Conservation (phyloP, 2,113 vertebrate genomes). For the Grantiella picta region DNA sequence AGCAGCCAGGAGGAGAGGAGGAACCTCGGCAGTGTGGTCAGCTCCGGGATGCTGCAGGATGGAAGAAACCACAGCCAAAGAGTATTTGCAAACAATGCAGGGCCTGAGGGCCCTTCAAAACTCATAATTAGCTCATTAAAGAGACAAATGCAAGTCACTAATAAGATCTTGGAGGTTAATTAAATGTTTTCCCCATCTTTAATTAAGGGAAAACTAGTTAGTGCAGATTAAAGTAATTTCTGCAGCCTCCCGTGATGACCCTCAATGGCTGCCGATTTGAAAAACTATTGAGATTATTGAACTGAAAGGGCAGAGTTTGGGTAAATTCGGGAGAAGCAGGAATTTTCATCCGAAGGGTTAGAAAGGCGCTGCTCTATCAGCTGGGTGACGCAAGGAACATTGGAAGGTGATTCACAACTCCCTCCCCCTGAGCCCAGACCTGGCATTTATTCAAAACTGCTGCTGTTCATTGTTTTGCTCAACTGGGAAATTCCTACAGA, state of each 20-base stretch:
- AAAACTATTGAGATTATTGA: not conserved
- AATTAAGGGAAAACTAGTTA: slow-evolving; percentile 45
- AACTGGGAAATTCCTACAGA: not conserved
- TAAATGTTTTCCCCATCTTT: slow-evolving; percentile 30
- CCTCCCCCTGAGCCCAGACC: not conserved
- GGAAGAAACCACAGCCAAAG: not conserved
- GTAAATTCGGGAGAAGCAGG: not conserved
- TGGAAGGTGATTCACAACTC: not conserved
- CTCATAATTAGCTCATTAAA: slow-evolving; percentile 51
- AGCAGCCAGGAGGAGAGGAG: not conserved
- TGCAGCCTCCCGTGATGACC: not conserved
- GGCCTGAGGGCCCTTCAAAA: slow-evolving; percentile 19
- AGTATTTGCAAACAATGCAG: not conserved
- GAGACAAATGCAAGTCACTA: slow-evolving; percentile 38
- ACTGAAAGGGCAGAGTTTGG: not conserved
- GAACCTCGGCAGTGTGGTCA: not conserved
- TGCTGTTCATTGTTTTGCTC: not conserved
- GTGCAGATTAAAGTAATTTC: slow-evolving; percentile 14
- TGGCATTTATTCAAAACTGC: not conserved
- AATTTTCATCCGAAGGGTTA: not conserved
- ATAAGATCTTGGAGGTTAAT: slow-evolving; percentile 62
- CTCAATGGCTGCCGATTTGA: not conserved
- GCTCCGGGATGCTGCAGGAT: not conserved
- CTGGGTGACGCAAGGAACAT: not conserved
- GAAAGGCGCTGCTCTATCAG: not conserved